Evolutionary conservation across 2,888 invertebrate genomes (phyloP).

Genomic region (Eupithecia dodoneata): DNA sequence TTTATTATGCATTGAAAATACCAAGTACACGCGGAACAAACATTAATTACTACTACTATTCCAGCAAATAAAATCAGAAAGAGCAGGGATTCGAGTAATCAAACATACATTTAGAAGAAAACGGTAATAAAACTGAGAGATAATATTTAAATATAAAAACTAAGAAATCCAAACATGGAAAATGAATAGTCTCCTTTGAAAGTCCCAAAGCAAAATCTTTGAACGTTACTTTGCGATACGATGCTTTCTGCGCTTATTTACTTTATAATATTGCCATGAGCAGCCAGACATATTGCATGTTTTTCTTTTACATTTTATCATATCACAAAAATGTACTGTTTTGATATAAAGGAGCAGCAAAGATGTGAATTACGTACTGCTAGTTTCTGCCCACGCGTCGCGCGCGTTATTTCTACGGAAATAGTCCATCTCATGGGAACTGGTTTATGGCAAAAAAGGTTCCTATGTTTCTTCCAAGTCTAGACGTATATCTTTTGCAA

Average conservation of each 20-base stretch:
- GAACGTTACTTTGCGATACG: slow-evolving; percentile 22
- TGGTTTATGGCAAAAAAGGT: no score
- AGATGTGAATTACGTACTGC: background rate
- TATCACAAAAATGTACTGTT: slow-evolving; percentile 47
- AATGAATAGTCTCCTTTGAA: slow-evolving; percentile 20
- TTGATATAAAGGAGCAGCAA: background rate
- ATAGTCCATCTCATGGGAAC: no score
- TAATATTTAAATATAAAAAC: background rate
- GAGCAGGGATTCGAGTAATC: background rate
- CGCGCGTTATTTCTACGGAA: no score
- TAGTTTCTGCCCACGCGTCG: no score
- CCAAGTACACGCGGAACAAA: no score
- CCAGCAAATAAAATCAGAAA: background rate
- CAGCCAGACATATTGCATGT: slow-evolving; percentile 21
- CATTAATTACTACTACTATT: background rate
- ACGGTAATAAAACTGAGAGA: background rate
- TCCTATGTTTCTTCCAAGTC: no score
- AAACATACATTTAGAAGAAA: background rate
- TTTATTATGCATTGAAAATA: no score
- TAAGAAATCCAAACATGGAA: slow-evolving; percentile 13
- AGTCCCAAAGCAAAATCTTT: slow-evolving; percentile 22
- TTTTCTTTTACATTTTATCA: slow-evolving; percentile 46
- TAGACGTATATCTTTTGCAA: no score
- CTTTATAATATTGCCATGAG: slow-evolving; percentile 34
- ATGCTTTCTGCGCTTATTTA: slow-evolving; percentile 32